Evolutionary conservation across 2,797 vertebrate species (phyloP).

Genomic region (Anguilla megastoma): DNA sequence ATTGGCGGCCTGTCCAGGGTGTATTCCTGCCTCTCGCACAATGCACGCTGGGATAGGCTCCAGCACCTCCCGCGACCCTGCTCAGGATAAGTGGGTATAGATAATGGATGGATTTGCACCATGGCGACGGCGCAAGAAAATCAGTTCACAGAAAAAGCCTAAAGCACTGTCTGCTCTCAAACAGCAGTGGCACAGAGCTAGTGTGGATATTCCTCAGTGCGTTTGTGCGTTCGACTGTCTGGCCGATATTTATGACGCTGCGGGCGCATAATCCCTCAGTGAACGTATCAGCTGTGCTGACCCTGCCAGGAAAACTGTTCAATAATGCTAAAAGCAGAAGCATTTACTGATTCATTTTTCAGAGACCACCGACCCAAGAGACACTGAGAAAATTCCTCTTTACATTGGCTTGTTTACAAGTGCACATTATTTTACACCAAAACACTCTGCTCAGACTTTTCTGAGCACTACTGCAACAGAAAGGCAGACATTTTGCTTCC

Average conservation of each 20-base stretch:
- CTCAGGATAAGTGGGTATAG: too few relatives aligned
- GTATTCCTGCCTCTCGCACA: too few relatives aligned
- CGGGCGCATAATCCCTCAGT: not conserved
- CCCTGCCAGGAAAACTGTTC: not conserved
- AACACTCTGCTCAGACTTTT: not conserved
- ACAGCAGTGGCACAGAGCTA: not conserved
- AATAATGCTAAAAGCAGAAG: conserved; percentile 9
- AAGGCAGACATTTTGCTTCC: not conserved
- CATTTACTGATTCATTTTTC: not conserved
- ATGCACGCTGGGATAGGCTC: too few relatives aligned
- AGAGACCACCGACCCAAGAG: not conserved
- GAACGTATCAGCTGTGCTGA: not conserved
- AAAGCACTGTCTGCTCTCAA: not conserved
- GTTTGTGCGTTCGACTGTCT: not conserved
- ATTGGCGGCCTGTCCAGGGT: too few relatives aligned
- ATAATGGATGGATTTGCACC: too few relatives aligned
- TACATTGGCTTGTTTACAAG: too few relatives aligned
- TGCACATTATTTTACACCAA: too few relatives aligned
- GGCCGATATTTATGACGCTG: not conserved
- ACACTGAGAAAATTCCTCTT: not conserved
- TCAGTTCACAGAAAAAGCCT: not conserved
- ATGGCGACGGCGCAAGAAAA: not conserved
- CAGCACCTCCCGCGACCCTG: too few relatives aligned
- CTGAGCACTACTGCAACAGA: not conserved
- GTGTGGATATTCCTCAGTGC: not conserved